Percentiles rank a stretch among this genome's conserved stretches.
phyloP scores from a whole-genome alignment of 2,888 invertebrate genomes.

The Diarsia dahlii region DNA sequence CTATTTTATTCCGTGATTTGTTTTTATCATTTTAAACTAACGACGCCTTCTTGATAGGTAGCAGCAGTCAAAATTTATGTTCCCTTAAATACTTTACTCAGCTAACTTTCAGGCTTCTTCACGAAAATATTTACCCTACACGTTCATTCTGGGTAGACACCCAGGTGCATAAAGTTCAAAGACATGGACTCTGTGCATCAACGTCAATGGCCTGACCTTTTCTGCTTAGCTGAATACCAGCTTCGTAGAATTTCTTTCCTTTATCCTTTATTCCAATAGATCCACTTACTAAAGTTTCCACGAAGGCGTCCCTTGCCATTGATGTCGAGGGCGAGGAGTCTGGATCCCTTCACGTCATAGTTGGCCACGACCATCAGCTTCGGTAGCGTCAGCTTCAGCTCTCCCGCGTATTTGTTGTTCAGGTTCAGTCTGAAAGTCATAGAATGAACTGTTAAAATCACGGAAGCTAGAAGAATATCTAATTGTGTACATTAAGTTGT shows the following conservation, averaged over 20 bases:
- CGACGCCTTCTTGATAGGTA: too few relatives aligned
- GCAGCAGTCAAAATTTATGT: background rate
- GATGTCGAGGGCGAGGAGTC: constrained; percentile 94
- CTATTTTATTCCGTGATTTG: background rate
- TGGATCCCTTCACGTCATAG: constrained; percentile 93
- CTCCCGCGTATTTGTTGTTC: constrained; percentile 91
- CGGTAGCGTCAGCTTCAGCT: constrained; percentile 92
- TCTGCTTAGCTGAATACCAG: too few relatives aligned
- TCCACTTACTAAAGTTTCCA: constrained; percentile 93
- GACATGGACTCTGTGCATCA: background rate
- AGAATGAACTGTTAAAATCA: background rate
- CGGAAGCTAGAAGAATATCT: too few relatives aligned
- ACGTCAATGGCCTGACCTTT: background rate
- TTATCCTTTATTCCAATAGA: background rate
- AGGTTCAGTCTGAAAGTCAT: constrained; percentile 89
- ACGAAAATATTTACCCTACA: background rate
- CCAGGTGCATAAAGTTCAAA: too few relatives aligned
- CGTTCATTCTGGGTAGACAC: background rate
- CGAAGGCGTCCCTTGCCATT: constrained; percentile 92
- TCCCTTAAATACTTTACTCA: background rate
- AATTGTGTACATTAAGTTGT: too few relatives aligned
- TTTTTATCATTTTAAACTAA: too few relatives aligned
- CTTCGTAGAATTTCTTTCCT: background rate
- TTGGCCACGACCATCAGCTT: constrained; percentile 91
- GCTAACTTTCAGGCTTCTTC: background rate